Evolutionary conservation across 2,888 invertebrate genomes (phyloP), one percentile per base, ranked within the genome.

Genomic region (Diloba caeruleocephala): DNA sequence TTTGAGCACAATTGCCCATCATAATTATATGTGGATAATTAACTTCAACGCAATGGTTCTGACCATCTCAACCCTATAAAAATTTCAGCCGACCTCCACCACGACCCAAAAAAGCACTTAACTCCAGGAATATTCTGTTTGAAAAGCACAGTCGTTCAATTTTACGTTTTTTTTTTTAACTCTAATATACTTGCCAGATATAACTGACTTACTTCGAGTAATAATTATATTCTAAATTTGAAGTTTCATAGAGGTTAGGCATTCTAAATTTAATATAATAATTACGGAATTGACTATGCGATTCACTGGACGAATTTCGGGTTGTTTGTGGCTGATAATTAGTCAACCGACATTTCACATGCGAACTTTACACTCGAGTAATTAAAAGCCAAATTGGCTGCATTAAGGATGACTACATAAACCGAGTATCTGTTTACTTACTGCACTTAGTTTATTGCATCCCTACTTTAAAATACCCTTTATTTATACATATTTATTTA

Each of bases 211-310:
- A 43, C 9, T 19, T 14, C 28, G n/a, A 1, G 6, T 26, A 39
- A 42, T 61, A 54, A 41, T 56, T 53, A 37, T 5, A 26, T 57
- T 61, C 19, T 46, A 54, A 61, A 53, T 62, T 55, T 39, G 19
- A 61, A 37, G 2, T 61, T 43, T 61, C n/a, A 12, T 37, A n/a
- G 23, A 15, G 19, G 4, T 61, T 33, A 37, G 17, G 10, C n/a
- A 26, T 31, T 26, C 10, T 4, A 29, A 25, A 59, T 59, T 26
- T 26, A n/a, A 26, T 2, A 26, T 25, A 3, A 25, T 14, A 26
- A 29, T 33, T 19, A 15, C 6, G 10, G 50, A 56, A 10, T 33
- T 31, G 6, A 1, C 21, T 25, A 21, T 21, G 23, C 1, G 13
- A 7, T 15, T 17, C 6, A 7, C 14, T 15, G 26, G 21, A 33